These are phyloP conservation scores for Thaleichthys pacificus DNA, from an alignment of 2,797 vertebrate species.

Conservation along the genomic window DNA sequence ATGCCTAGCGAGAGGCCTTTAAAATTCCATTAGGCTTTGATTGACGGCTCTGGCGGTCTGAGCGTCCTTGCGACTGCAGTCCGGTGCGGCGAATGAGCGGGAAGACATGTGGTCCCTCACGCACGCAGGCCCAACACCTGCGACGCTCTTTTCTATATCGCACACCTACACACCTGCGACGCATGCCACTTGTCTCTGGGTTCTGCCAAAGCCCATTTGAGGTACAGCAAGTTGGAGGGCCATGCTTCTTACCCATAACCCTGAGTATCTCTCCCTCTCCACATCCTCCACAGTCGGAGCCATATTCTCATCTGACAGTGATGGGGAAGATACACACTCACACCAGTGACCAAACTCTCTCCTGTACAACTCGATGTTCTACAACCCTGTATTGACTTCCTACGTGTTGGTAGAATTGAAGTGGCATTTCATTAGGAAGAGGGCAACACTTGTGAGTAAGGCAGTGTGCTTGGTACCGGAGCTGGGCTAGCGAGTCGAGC, in stretches of 20 bases:
- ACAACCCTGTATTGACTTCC: too few species aligned
- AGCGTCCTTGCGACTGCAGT: constrained; percentile 35
- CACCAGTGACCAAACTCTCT: not conserved
- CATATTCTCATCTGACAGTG: constrained; percentile 35
- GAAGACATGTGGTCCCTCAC: not conserved
- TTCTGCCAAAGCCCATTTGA: constrained; percentile 49
- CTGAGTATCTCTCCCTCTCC: constrained; percentile 19
- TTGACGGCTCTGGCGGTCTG: constrained; percentile 42
- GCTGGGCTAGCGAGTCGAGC: too few species aligned
- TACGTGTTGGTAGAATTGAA: not conserved
- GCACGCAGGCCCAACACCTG: not conserved
- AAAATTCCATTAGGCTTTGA: constrained; percentile 50
- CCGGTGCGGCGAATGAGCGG: not conserved
- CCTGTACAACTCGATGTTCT: too few species aligned
- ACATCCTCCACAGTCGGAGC: constrained; percentile 17
- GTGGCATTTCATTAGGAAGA: not conserved
- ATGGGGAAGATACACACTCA: not conserved
- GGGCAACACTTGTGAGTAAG: not conserved
- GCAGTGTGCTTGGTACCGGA: too few species aligned
- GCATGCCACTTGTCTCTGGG: constrained; percentile 47
- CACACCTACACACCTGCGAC: not conserved
- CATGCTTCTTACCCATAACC: constrained; percentile 19
- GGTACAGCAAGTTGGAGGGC: constrained; percentile 1
- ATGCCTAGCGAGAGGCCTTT: constrained; percentile 37
- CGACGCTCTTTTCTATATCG: not conserved